Evolutionary conservation across 2,113 vertebrate species (phyloP).

Genomic region (Phodopus roborovskii): DNA sequence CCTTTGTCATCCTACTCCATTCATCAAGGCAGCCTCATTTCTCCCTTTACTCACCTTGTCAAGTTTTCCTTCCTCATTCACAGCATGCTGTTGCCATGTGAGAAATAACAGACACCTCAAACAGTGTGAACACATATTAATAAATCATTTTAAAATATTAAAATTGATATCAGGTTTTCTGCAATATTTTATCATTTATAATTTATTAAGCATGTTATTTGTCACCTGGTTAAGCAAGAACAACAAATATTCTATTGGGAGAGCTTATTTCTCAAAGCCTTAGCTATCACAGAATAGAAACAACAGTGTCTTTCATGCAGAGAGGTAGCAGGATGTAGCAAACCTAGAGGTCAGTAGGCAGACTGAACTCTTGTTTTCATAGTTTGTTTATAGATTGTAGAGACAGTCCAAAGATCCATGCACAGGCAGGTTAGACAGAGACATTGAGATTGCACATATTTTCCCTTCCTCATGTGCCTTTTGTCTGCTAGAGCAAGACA

Average conservation of each 20-base stretch:
- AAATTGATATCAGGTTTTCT: slow-evolving; percentile 61
- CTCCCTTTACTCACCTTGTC: slow-evolving; percentile 46
- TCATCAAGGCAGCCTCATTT: neutral
- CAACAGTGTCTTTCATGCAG: neutral
- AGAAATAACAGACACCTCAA: slow-evolving; percentile 52
- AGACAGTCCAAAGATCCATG: neutral
- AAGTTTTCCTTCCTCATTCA: slow-evolving; percentile 42
- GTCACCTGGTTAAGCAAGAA: slow-evolving; percentile 70
- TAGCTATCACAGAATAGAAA: neutral
- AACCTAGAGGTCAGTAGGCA: neutral
- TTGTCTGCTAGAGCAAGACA: neutral
- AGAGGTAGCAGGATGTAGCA: neutral
- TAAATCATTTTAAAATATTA: slow-evolving; percentile 72
- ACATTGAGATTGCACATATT: neutral
- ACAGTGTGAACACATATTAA: slow-evolving; percentile 55
- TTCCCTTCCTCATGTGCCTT: neutral
- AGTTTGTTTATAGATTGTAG: neutral
- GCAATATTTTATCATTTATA: slow-evolving; percentile 71
- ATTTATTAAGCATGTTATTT: slow-evolving; percentile 70
- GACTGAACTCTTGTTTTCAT: neutral
- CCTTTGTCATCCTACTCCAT: neutral
- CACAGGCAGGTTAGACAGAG: neutral
- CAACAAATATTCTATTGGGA: slow-evolving; percentile 27
- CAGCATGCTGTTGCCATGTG: neutral
- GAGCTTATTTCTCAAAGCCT: neutral